A percentile compares a stretch with the other conserved stretches of the same genome.
These are phyloP conservation scores for Acipenser ruthenus DNA, from an alignment of 2,797 vertebrate species.

Conservation along the genomic window DNA sequence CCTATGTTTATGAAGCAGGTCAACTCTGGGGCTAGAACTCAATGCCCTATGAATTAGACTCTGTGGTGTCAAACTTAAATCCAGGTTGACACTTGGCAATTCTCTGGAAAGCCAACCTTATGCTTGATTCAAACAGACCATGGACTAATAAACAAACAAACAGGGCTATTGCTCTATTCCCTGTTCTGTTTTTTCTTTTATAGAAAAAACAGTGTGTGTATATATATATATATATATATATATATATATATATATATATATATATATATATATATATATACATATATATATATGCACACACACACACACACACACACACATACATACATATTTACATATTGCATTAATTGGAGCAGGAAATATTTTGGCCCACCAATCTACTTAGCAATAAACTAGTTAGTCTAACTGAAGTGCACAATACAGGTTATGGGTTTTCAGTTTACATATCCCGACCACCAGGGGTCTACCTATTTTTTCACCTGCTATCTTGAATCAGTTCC, in stretches of 20 bases:
- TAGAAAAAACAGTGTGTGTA: constrained; percentile 9
- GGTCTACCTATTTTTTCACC: background rate
- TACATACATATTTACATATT: no score
- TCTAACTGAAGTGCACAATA: constrained; percentile 13
- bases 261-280: no score
- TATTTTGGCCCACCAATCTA: no score
- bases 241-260: no score
- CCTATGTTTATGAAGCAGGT: no score
- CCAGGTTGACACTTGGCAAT: background rate
- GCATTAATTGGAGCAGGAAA: no score
- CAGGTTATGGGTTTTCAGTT: constrained; percentile 15
- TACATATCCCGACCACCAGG: background rate
- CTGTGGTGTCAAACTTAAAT: background rate
- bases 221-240: no score
- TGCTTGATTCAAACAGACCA: constrained; percentile 46
- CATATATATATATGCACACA: no score
- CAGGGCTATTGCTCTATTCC: background rate
- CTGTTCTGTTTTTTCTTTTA: constrained; percentile 29
- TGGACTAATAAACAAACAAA: constrained; percentile 49
- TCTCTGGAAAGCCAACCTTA: constrained; percentile 28
- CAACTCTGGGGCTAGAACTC: background rate
- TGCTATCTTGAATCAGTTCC: constrained; percentile 4
- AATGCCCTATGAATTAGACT: background rate
- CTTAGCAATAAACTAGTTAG: background rate
- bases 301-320: no score